These are phyloP conservation scores for Garra rufa DNA, from an alignment of 2,113 vertebrate genomes.

Conservation along the genomic window DNA sequence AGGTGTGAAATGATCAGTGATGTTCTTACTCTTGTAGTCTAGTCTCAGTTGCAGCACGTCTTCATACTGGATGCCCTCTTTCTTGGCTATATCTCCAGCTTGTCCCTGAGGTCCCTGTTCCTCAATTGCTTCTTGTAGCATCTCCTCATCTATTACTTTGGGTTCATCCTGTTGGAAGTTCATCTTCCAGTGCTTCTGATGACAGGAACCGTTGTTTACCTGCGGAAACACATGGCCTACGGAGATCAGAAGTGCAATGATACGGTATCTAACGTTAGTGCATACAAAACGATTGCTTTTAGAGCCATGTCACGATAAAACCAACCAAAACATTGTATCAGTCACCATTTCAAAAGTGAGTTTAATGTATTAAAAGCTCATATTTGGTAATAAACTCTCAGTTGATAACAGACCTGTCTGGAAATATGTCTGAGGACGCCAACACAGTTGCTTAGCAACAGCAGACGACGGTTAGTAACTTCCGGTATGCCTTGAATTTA, in stretches of 20 bases:
- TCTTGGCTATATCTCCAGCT: slow-evolving; percentile 64
- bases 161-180: slow-evolving; percentile 70
- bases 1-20: not conserved
- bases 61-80: slow-evolving; percentile 73
- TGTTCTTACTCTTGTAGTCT: slow-evolving; percentile 82
- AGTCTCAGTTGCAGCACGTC: slow-evolving; percentile 80
- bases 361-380: not conserved
- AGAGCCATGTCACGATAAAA: not conserved
- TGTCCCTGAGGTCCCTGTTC: slow-evolving; percentile 75
- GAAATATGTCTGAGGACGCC: not conserved
- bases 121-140: slow-evolving; percentile 77
- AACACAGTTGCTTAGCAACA: slow-evolving; percentile 70
- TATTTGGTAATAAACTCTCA: not conserved
- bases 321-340: not conserved
- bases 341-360: not conserved
- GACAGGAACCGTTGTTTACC: not conserved
- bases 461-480: not conserved
- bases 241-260: not conserved
- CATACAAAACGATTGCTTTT: not conserved
- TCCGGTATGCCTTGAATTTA: not conserved
- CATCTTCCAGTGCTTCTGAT: slow-evolving; percentile 62
- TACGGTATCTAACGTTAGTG: no score
- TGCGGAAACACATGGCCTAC: not conserved
- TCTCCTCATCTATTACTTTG: slow-evolving; percentile 78
- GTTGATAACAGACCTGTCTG: not conserved